A percentile compares a stretch with the other conserved stretches of the same genome.
phyloP scores from a whole-genome alignment of 2,797 vertebrate species.

The Falco berigora region DNA sequence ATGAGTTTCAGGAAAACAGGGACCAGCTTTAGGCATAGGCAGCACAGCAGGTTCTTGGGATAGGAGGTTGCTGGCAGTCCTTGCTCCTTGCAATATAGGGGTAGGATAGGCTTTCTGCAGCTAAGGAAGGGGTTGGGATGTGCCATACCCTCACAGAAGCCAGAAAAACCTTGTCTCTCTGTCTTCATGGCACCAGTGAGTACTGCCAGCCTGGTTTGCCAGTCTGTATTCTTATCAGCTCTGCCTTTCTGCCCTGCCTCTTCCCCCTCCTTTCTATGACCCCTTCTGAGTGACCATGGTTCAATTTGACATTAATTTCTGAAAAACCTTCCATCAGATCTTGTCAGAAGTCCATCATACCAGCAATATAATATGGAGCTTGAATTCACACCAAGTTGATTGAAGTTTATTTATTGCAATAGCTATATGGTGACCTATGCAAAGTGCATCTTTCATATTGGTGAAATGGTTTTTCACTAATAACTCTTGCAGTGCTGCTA shows the following conservation, averaged over 20 bases:
- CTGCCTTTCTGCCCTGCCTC: background rate
- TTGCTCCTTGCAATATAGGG: background rate
- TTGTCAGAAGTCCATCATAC: background rate
- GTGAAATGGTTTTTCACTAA: background rate
- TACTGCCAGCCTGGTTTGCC: background rate
- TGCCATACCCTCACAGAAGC: background rate
- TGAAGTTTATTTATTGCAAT: background rate
- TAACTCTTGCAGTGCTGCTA: fast-evolving
- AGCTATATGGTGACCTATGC: background rate
- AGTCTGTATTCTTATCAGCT: background rate
- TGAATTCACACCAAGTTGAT: background rate
- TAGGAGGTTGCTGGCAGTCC: background rate
- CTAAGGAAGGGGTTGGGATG: background rate
- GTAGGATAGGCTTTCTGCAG: background rate
- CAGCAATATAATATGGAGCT: background rate
- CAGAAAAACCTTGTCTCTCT: background rate
- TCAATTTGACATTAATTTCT: background rate
- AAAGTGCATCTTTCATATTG: background rate
- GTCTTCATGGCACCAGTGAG: background rate
- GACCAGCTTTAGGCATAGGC: background rate
- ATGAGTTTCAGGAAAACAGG: background rate
- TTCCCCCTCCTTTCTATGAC: background rate
- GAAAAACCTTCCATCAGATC: background rate
- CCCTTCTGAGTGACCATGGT: background rate
- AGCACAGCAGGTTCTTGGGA: background rate